A percentile compares a stretch with the other conserved stretches of the same genome.
These are phyloP conservation scores for Aplodontia rufa DNA, from an alignment of 2,113 vertebrate species.

Conservation along the genomic window DNA sequence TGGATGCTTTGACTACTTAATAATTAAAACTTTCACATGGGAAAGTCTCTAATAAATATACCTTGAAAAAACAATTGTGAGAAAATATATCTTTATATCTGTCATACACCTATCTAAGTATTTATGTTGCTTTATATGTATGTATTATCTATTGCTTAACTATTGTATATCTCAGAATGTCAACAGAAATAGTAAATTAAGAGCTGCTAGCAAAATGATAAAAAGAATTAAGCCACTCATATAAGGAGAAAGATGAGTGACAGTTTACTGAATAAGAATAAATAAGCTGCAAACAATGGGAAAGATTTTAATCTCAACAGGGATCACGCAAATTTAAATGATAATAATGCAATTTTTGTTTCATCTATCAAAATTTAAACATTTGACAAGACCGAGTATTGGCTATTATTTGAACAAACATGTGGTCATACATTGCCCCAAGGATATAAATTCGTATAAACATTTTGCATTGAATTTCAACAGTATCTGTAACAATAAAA, in stretches of 20 bases:
- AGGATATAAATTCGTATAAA: neutral
- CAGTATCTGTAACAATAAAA: neutral
- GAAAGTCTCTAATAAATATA: neutral
- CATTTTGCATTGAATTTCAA: neutral
- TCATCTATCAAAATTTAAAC: neutral
- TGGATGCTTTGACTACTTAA: neutral
- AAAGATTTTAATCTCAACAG: neutral
- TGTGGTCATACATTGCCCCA: neutral
- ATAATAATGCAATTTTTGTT: neutral
- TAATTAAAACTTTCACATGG: neutral
- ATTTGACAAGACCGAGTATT: neutral
- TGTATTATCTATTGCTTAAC: neutral
- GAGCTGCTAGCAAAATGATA: neutral
- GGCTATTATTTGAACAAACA: conserved; percentile 28
- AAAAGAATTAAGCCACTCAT: neutral
- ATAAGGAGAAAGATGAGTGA: neutral
- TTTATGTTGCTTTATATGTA: neutral
- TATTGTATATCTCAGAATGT: neutral
- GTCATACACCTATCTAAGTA: neutral
- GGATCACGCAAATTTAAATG: neutral
- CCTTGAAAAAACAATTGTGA: neutral
- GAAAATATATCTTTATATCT: neutral
- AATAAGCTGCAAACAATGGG: neutral
- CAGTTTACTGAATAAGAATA: neutral
- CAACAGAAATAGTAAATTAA: conserved; percentile 3